These are phyloP conservation scores for Cyrtonyx montezumae DNA, from an alignment of 2,113 vertebrate species.

Conservation along the genomic window DNA sequence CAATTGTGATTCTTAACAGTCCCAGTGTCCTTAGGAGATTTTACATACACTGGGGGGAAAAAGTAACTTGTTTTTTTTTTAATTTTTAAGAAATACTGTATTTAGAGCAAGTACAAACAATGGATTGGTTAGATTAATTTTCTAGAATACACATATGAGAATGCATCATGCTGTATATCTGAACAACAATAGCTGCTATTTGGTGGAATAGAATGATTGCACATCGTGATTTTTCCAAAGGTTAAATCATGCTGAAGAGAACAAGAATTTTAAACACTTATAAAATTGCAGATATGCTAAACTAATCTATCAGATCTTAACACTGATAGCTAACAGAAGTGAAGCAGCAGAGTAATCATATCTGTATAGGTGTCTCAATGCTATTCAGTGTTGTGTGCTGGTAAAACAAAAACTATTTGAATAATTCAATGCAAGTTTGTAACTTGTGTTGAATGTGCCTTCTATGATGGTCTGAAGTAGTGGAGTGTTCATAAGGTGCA, in stretches of 20 bases:
- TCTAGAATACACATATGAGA: accelerated
- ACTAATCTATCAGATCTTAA: conserved; percentile 14
- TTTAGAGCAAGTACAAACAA: not conserved
- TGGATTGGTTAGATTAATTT: not conserved
- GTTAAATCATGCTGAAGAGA: conserved; percentile 5
- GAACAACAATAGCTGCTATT: not conserved
- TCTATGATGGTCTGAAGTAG: not conserved
- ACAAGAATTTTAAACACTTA: not conserved
- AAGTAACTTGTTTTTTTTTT: not conserved
- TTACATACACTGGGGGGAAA: not conserved
- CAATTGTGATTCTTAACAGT: not conserved
- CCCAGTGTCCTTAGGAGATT: not conserved
- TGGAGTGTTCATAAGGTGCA: conserved; percentile 21
- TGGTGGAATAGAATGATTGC: not conserved
- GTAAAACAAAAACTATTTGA: conserved; percentile 2
- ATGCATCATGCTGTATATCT: not conserved
- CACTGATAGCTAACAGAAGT: not conserved
- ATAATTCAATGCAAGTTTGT: not conserved
- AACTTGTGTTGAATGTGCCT: not conserved
- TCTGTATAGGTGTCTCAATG: not conserved
- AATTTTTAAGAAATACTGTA: not conserved
- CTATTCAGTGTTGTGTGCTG: not conserved
- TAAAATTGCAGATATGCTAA: not conserved
- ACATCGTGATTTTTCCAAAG: not conserved
- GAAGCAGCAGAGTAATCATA: not conserved